Percentiles rank a stretch among this genome's conserved stretches.
phyloP scores from a whole-genome alignment of 1,140 invertebrate genomes.

The Calliphora vicina region DNA sequence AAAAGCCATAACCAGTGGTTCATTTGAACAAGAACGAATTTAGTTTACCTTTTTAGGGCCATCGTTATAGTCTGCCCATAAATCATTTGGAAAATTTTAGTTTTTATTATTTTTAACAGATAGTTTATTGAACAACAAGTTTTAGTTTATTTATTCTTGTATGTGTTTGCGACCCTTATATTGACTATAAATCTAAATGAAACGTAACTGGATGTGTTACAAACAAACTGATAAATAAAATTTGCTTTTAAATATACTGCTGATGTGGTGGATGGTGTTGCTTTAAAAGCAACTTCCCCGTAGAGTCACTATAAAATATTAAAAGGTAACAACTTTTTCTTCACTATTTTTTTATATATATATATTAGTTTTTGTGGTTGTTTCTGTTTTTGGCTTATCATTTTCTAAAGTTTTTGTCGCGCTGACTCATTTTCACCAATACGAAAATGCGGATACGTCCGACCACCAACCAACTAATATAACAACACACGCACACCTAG shows the following conservation, averaged over 20 bases:
- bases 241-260: neutral
- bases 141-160: too few relatives aligned
- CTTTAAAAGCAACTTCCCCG: neutral
- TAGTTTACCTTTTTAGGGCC: neutral
- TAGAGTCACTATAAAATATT: conserved; percentile 27
- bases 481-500: neutral
- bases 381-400: conserved; percentile 26
- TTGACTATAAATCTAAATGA: too few relatives aligned
- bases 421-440: conserved; percentile 23
- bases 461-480: neutral
- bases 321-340: conserved; percentile 24
- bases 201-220: neutral
- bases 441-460: neutral
- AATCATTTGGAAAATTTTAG: too few relatives aligned
- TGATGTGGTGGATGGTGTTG: neutral
- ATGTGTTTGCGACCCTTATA: too few relatives aligned
- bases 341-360: neutral
- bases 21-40: neutral
- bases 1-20: neutral
- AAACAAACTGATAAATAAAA: neutral
- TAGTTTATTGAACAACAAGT: too few relatives aligned
- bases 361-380: neutral
- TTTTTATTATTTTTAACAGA: too few relatives aligned
- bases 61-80: too few relatives aligned
- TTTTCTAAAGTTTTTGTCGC: conserved; percentile 17